Evolutionary conservation across 2,797 vertebrate genomes (phyloP), one percentile per base, ranked within the genome.

Genomic region (Anguilla anguilla): DNA sequence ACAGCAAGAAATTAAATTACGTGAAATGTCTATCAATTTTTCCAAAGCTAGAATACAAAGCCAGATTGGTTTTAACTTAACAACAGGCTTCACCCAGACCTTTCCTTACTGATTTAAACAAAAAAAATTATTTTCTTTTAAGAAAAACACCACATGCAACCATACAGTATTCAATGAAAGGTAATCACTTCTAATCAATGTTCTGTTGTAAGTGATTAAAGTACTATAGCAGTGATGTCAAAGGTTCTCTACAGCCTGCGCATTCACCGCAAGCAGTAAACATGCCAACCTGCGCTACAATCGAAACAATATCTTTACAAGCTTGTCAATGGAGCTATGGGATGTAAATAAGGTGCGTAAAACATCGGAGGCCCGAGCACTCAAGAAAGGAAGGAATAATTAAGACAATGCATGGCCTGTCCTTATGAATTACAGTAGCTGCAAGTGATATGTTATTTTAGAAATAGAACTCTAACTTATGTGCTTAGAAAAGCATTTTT

Each of bases 381-480:
- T 79, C 46, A 77, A 77, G 31, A 77, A 77, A 39, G 35, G 72
- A 77, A 13, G 72, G 72, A 31, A 46, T 79, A 79, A 79, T 79
- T 79, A 43, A 79, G 17, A 46, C 39, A 79, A 19, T 79, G 35
- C 39, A 6, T 46, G 35, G 74, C 74, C 35, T 46, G 15, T 43
- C 15, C 15, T 79, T 79, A 43, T 6, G 74, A 79, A n/a, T 28
- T 31, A 72, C 9, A 46, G 43, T 46, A 46, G 43, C 69, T 35
- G 28, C 35, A 46, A 4, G 17, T 46, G 3, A 79, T 13, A 7
- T 22, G 17, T 43, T 22, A 79, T 79, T 43, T 43, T 7, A 6
- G 19, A 43, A 46, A 46, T 79, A 79, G 4, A 17, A 79, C 39
- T 79, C 6, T 7, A 77, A 17, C 13, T 22, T 79, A 39, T 6